Conservation (phyloP, 2,113 vertebrate species). For the Lanius ludovicianus region DNA sequence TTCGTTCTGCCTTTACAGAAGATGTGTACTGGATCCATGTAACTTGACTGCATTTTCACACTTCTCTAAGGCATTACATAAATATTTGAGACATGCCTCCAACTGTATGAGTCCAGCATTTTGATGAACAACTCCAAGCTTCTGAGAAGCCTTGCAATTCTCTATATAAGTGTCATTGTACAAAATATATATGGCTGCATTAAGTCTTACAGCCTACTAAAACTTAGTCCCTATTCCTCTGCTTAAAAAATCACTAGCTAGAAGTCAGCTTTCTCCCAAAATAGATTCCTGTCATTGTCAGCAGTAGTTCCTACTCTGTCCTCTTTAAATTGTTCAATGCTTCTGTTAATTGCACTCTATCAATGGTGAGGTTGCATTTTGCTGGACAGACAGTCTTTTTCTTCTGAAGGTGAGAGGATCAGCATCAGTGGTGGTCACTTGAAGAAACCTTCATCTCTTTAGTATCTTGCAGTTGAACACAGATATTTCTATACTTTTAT, state of each 20-base stretch:
- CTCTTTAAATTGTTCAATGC: not conserved
- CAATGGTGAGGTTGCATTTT: not conserved
- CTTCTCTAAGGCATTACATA: not conserved
- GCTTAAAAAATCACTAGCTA: not conserved
- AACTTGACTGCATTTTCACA: not conserved
- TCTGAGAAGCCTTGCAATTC: not conserved
- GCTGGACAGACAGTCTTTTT: not conserved
- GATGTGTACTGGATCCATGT: not conserved
- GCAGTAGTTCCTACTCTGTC: not conserved
- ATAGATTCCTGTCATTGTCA: not conserved
- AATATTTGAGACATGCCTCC: not conserved
- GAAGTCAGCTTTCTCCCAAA: not conserved
- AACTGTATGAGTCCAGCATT: not conserved
- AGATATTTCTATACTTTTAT: not conserved
- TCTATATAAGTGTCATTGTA: not conserved
- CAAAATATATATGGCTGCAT: not conserved
- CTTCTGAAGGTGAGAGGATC: not conserved
- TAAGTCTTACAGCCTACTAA: not conserved
- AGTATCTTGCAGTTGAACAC: not conserved
- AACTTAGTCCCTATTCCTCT: not conserved
- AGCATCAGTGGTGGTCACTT: not conserved
- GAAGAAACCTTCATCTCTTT: not conserved
- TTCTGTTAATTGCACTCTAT: not conserved
- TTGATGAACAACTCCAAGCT: not conserved
- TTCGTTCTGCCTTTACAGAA: conserved; percentile 26